Evolutionary conservation across 2,797 vertebrate species (phyloP).

Genomic region (Pantherophis vulpinus): DNA sequence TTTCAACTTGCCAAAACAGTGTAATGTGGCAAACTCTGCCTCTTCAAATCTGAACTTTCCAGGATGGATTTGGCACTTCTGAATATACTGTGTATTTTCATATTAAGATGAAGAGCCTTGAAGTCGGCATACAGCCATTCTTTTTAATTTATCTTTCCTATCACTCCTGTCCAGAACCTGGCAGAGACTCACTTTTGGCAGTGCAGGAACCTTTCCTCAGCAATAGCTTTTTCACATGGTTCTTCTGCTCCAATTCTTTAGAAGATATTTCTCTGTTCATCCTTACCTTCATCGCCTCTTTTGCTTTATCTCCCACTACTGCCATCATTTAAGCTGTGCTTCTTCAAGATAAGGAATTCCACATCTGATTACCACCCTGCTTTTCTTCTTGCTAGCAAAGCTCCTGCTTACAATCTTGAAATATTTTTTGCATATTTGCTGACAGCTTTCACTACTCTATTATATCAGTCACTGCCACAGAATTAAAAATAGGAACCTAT

Average conservation of each 20-base stretch:
- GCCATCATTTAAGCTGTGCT: slow-evolving; percentile 61
- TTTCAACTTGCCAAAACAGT: neutral
- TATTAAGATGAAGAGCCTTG: slow-evolving; percentile 50
- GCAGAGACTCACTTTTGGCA: slow-evolving; percentile 38
- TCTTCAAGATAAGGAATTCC: slow-evolving; percentile 67
- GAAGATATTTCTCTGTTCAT: slow-evolving; percentile 72
- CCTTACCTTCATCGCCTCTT: slow-evolving; percentile 60
- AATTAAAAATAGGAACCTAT: slow-evolving; percentile 46
- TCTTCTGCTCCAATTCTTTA: slow-evolving; percentile 66
- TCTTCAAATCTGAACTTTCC: slow-evolving; percentile 34
- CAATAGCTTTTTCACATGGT: slow-evolving; percentile 62
- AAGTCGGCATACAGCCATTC: slow-evolving; percentile 40
- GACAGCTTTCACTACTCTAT: slow-evolving; percentile 55
- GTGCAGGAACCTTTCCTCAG: slow-evolving; percentile 60
- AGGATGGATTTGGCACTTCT: slow-evolving; percentile 54
- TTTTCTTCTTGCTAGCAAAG: slow-evolving; percentile 52
- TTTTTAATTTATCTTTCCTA: slow-evolving; percentile 60
- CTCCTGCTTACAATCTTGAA: slow-evolving; percentile 49
- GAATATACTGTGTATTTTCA: slow-evolving; percentile 48
- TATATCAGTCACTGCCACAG: slow-evolving; percentile 52
- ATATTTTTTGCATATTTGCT: slow-evolving; percentile 57
- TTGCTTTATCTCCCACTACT: slow-evolving; percentile 60
- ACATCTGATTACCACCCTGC: slow-evolving; percentile 54
- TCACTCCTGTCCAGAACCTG: slow-evolving; percentile 53
- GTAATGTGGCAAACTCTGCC: slow-evolving; percentile 7